phyloP scores from a whole-genome alignment of 2,888 invertebrate species.

The Hesperia comma region DNA sequence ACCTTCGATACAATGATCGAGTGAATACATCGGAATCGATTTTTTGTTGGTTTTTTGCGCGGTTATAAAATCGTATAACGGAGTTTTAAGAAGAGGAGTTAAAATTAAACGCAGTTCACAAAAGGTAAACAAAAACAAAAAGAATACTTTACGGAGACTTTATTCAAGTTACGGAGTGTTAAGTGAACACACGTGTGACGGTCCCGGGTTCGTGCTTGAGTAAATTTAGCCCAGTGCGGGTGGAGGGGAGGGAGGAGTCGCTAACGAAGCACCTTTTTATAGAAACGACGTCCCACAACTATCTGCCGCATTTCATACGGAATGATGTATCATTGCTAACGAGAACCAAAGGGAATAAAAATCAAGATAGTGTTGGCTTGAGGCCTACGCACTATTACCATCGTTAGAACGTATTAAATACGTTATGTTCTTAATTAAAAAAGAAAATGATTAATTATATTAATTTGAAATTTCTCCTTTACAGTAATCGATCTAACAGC shows the following conservation, averaged over 20 bases:
- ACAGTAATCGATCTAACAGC: too few relatives aligned
- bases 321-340: conserved; percentile 67
- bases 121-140: conserved; percentile 50
- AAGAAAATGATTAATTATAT: too few relatives aligned
- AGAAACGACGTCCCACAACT: conserved; percentile 67
- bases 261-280: conserved; percentile 80
- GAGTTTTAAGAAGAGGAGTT: conserved; percentile 38
- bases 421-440: too few relatives aligned
- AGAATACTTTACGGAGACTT: conserved; percentile 53
- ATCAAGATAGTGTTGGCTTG: conserved; percentile 15
- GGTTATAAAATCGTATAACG: conserved; percentile 42
- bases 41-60: conserved; percentile 49
- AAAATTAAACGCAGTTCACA: conserved; percentile 41
- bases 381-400: neutral
- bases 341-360: conserved; percentile 44
- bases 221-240: conserved; percentile 71
- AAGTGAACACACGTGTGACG: conserved; percentile 78
- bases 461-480: too few relatives aligned
- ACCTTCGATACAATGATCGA: conserved; percentile 76
- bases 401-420: neutral
- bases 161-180: conserved; percentile 72
- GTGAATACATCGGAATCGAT: conserved; percentile 66
- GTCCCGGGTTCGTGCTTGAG: conserved; percentile 70
- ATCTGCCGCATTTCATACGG: conserved; percentile 56
- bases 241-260: conserved; percentile 57